Conservation (phyloP, 2,888 invertebrate species). For the Dicyrtoma fusca region DNA sequence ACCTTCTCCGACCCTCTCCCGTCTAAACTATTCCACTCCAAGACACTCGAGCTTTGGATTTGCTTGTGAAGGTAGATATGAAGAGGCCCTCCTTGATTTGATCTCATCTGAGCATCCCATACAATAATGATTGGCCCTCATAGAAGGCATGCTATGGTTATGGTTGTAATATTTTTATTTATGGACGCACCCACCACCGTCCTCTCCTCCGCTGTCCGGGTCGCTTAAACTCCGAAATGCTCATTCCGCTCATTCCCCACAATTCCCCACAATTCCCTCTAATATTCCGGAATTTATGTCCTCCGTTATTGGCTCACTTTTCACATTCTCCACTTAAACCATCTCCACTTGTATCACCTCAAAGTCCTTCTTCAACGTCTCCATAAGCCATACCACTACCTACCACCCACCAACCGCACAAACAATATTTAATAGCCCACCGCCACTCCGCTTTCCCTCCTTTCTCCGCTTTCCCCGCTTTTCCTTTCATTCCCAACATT, state of each 20-base stretch:
- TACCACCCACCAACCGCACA: neutral
- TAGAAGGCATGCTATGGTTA: constrained; percentile 40
- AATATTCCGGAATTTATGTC: constrained; percentile 65
- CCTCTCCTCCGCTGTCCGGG: constrained; percentile 41
- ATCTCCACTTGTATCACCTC: neutral
- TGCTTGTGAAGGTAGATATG: no score
- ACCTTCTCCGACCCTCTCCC: neutral
- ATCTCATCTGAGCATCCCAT: neutral
- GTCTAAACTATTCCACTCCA: no score
- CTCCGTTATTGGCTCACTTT: constrained; percentile 61
- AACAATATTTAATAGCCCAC: neutral
- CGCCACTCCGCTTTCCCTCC: neutral
- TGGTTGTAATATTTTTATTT: constrained; percentile 55
- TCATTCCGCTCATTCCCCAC: constrained; percentile 46
- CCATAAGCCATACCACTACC: neutral
- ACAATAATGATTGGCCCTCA: no score
- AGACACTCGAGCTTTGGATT: neutral
- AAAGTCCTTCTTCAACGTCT: neutral
- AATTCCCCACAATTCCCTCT: constrained; percentile 55
- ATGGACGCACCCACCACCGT: constrained; percentile 56
- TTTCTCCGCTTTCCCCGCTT: neutral
- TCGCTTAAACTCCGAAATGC: constrained; percentile 45
- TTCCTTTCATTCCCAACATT: constrained; percentile 37
- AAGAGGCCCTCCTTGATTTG: no score
- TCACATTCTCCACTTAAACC: neutral